phyloP scores from a whole-genome alignment of 2,888 invertebrate species.

The Drosophila koepferae region DNA sequence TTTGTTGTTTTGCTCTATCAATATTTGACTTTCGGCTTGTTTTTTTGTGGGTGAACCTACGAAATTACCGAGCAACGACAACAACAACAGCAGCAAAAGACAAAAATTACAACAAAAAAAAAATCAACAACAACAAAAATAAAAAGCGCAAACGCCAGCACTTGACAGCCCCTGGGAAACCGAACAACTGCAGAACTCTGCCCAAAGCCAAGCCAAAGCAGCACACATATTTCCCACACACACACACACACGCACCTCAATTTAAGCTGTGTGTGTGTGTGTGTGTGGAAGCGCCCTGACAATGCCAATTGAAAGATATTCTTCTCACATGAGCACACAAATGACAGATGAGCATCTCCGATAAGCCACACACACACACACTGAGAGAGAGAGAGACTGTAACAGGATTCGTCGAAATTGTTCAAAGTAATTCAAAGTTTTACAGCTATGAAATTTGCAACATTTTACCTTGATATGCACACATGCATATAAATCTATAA shows the following conservation, averaged over 20 bases:
- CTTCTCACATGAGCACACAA: slow-evolving; percentile 57
- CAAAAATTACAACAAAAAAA: slow-evolving; percentile 11
- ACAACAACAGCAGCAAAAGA: slow-evolving; percentile 3
- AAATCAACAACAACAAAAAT: slow-evolving; percentile 8
- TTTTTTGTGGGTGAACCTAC: slow-evolving; percentile 71
- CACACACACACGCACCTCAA: slow-evolving; percentile 50
- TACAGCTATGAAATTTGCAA: slow-evolving; percentile 14
- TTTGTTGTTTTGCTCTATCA: slow-evolving; percentile 79
- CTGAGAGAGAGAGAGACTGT: neutral
- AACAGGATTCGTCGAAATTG: slow-evolving; percentile 34
- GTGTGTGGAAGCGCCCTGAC: slow-evolving; percentile 25
- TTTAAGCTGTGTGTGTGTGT: slow-evolving; percentile 43
- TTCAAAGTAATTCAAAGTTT: slow-evolving; percentile 28
- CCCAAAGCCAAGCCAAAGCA: slow-evolving; percentile 10
- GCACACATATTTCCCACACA: slow-evolving; percentile 49
- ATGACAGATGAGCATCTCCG: slow-evolving; percentile 57
- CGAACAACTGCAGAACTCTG: slow-evolving; percentile 49
- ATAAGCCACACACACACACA: slow-evolving; percentile 37
- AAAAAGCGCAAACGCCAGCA: slow-evolving; percentile 57
- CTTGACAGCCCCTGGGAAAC: slow-evolving; percentile 53
- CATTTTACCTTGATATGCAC: neutral
- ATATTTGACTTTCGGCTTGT: slow-evolving; percentile 78
- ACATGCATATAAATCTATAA: neutral
- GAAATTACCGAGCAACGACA: slow-evolving; percentile 66
- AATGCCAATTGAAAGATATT: slow-evolving; percentile 72